Percentiles rank a stretch among this genome's conserved stretches.
These are phyloP conservation scores for Geotrupes spiniger DNA, from an alignment of 2,888 invertebrate genomes.

Conservation along the genomic window DNA sequence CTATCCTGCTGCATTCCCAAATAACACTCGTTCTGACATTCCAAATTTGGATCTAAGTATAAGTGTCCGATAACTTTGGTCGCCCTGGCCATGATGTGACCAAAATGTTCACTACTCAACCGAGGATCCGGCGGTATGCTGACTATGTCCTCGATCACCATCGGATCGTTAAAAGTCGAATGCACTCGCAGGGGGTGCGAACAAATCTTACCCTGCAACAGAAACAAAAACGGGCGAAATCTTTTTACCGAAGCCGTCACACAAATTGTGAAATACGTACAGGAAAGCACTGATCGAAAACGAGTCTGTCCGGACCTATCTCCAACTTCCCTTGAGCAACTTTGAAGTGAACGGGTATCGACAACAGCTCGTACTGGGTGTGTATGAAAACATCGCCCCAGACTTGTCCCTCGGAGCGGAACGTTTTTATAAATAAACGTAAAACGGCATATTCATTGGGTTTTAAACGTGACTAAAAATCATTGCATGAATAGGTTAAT, in stretches of 20 bases:
- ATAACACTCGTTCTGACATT: constrained; percentile 74
- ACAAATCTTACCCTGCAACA: constrained; percentile 74
- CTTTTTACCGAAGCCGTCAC: background rate
- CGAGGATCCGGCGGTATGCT: constrained; percentile 63
- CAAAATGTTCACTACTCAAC: constrained; percentile 54
- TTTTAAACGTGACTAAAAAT: constrained; percentile 55
- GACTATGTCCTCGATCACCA: constrained; percentile 70
- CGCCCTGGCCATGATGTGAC: constrained; percentile 54
- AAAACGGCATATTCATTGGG: constrained; percentile 67
- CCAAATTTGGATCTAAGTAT: constrained; percentile 69
- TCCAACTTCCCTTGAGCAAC: constrained; percentile 73
- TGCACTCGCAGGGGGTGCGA: constrained; percentile 74
- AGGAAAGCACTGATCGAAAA: constrained; percentile 78
- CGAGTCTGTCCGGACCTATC: constrained; percentile 64
- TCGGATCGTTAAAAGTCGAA: constrained; percentile 75
- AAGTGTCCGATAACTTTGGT: constrained; percentile 58
- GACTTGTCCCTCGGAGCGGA: constrained; percentile 64
- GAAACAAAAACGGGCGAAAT: constrained; percentile 12
- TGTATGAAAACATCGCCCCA: constrained; percentile 69
- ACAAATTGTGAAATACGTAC: constrained; percentile 53
- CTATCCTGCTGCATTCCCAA: constrained; percentile 67
- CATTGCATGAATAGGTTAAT: background rate
- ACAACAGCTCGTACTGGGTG: constrained; percentile 67
- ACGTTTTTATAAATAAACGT: constrained; percentile 67
- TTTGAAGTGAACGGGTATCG: constrained; percentile 69